Evolutionary conservation across 2,888 invertebrate genomes (phyloP).

Genomic region (Andrena bucephala): DNA sequence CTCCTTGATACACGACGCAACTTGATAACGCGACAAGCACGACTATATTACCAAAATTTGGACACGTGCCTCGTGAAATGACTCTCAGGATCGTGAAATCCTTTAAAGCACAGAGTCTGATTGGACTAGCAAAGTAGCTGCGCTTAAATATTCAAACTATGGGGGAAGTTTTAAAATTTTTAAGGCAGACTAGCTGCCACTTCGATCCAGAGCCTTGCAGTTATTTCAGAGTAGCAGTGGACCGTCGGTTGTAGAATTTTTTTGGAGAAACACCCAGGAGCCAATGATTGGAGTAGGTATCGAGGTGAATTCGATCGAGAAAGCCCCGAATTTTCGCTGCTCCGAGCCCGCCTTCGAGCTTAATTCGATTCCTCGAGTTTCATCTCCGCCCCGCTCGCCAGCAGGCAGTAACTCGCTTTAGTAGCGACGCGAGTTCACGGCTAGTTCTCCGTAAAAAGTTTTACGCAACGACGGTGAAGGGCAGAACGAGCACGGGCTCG

Average conservation of each 20-base stretch:
- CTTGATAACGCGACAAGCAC: background rate
- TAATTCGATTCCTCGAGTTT: constrained; percentile 21
- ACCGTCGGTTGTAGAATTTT: too few species aligned
- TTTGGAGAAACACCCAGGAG: too few species aligned
- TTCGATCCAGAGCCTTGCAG: background rate
- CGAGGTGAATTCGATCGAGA: background rate
- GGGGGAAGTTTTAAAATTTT: background rate
- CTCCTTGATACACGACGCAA: background rate
- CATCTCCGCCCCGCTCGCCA: background rate
- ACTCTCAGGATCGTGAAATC: background rate
- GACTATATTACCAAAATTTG: background rate
- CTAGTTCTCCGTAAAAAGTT: constrained; percentile 14
- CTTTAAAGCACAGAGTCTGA: background rate
- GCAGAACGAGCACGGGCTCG: background rate
- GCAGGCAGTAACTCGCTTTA: constrained; percentile 10
- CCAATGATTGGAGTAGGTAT: background rate
- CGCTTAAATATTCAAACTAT: background rate
- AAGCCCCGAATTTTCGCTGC: background rate
- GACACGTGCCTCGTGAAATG: background rate
- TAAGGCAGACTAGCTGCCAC: background rate
- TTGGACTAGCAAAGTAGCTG: background rate
- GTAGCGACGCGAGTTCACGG: background rate
- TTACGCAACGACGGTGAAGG: background rate
- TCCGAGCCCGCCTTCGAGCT: background rate
- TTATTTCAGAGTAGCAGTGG: too few species aligned